Evolutionary conservation across 2,113 vertebrate genomes (phyloP).

Genomic region (cat (Felis catus)): F.catus_Fca126_mat1.0 CM031415.1:159267001-159267500

Average conservation of each 20-base stretch:
- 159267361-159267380: slow-evolving; percentile 35
- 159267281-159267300: slow-evolving; percentile 51
- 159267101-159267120: slow-evolving; percentile 46
- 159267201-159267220: neutral
- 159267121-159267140: neutral
- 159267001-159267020: neutral
- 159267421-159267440: neutral
- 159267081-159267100: neutral
- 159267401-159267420: neutral
- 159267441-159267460: neutral
- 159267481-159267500: neutral
- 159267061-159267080: slow-evolving; percentile 37
- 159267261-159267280: neutral
- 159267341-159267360: neutral
- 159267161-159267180: neutral
- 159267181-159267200: neutral
- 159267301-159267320: slow-evolving; percentile 52
- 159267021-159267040: neutral
- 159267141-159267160: neutral
- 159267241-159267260: neutral
- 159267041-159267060: slow-evolving; percentile 54
- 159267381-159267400: neutral
- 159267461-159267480: neutral
- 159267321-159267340: slow-evolving; percentile 31
- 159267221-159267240: slow-evolving; percentile 26